Evolutionary conservation across 2,113 vertebrate species (phyloP).

Genomic region (Rhizomys pruinosus): DNA sequence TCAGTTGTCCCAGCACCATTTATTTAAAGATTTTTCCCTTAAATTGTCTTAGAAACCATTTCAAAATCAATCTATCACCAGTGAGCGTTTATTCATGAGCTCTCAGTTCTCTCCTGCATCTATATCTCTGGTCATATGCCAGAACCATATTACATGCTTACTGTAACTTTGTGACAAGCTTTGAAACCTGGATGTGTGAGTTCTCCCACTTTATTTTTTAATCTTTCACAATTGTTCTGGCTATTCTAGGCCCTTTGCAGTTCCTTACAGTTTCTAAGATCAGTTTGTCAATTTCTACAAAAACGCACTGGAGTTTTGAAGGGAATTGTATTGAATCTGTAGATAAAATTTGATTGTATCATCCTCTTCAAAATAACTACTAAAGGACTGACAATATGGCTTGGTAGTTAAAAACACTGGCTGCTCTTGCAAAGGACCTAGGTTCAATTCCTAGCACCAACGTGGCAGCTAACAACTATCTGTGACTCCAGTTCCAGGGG

Average conservation of each 20-base stretch:
- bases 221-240: constrained; percentile 11
- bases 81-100: background rate
- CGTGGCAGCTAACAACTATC: no score
- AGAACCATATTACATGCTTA: background rate
- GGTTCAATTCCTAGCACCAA: no score
- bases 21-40: background rate
- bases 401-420: no score
- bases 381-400: no score
- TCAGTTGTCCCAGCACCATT: background rate
- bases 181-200: background rate
- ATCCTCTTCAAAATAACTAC: background rate
- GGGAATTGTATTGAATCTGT: background rate
- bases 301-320: background rate
- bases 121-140: background rate
- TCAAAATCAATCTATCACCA: background rate
- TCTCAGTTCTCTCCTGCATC: background rate
- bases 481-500: no score
- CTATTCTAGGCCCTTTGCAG: background rate
- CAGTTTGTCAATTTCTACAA: background rate
- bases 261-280: background rate
- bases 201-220: background rate
- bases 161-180: background rate
- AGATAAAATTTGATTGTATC: background rate
- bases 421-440: no score
- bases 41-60: background rate